Conservation (phyloP, 2,113 vertebrate genomes). For the Datnioides undecimradiatus region DNA sequence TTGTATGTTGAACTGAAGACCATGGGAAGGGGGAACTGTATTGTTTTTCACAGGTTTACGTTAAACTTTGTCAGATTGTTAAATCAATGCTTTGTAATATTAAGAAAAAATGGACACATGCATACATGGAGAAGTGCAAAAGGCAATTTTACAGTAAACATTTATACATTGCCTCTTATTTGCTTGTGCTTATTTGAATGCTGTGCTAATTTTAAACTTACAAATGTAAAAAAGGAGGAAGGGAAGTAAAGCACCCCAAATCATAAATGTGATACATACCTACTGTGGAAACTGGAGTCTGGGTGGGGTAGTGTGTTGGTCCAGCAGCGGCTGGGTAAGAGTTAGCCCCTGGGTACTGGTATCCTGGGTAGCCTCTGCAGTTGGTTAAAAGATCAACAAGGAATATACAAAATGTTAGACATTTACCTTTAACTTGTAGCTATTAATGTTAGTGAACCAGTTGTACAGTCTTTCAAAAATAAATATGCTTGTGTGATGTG, state of each 20-base stretch:
- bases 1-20: no score
- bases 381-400: conserved; percentile 17
- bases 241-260: not conserved
- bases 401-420: no score
- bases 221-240: not conserved
- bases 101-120: not conserved
- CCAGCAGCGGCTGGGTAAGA: conserved; percentile 90
- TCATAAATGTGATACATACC: conserved; percentile 86
- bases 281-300: conserved; percentile 90
- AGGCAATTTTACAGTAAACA: not conserved
- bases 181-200: not conserved
- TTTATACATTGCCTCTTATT: not conserved
- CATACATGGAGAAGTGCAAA: not conserved
- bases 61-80: not conserved
- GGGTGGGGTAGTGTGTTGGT: conserved; percentile 89
- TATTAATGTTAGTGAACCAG: not conserved
- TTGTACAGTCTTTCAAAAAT: not conserved
- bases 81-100: not conserved
- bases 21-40: not conserved
- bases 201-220: conserved; percentile 1
- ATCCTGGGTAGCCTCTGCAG: conserved; percentile 90
- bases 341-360: conserved; percentile 89
- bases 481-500: not conserved
- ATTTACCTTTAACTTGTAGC: not conserved
- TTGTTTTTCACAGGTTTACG: conserved; percentile 7